Evolutionary conservation across 2,797 vertebrate species (phyloP).

Genomic region (Neolamprologus multifasciatus): DNA sequence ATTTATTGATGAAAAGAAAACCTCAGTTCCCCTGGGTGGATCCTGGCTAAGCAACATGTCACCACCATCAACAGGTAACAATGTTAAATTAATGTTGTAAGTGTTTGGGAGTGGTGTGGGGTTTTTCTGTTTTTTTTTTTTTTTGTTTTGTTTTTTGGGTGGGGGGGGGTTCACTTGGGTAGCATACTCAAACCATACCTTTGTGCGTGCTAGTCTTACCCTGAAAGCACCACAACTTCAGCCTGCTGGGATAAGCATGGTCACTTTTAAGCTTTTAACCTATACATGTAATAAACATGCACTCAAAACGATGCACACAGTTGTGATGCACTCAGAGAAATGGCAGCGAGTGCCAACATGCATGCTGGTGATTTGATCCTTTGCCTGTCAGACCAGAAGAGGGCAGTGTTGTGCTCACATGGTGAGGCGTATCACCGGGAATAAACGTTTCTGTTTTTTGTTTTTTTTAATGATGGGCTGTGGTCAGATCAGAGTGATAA

Average conservation of each 20-base stretch:
- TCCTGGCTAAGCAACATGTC: conserved; percentile 23
- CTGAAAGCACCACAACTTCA: not conserved
- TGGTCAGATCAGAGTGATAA: not conserved
- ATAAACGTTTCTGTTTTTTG: not conserved
- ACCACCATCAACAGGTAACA: conserved; percentile 23
- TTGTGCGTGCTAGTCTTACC: not conserved
- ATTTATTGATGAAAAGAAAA: conserved; percentile 1
- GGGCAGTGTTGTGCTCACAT: conserved; percentile 41
- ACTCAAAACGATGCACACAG: not conserved
- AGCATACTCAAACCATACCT: not conserved
- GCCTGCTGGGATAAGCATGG: not conserved
- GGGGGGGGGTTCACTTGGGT: not conserved
- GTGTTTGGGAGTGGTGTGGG: not conserved
- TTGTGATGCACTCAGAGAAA: not conserved
- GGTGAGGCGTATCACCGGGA: not conserved
- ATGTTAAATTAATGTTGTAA: not conserved
- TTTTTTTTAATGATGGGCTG: not conserved
- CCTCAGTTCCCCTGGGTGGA: conserved; percentile 1
- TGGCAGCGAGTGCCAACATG: not conserved
- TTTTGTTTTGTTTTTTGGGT: not conserved
- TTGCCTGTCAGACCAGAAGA: conserved; percentile 33
- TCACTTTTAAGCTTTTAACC: not conserved
- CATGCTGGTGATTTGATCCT: not conserved
- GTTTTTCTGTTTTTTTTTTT: too few species aligned
- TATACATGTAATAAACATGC: not conserved